Base-by-base conservation (phyloP, 1,140 invertebrate species). In the Hypsibius dujardini region DNA sequence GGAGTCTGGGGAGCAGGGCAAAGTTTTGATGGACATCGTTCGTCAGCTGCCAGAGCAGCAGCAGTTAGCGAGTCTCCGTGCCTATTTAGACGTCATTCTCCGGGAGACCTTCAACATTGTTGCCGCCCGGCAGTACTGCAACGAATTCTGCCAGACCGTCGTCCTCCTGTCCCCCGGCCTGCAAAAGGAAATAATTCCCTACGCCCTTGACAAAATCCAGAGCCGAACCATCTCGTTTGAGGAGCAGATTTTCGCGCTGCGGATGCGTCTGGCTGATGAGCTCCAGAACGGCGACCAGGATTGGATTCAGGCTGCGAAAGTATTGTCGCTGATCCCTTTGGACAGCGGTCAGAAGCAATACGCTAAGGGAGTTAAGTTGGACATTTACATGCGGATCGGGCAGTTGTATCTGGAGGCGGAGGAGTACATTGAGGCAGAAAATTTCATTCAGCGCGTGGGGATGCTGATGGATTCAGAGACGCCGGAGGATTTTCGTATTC, bases 271-370 rank as follows among this genome's bases (percentile, higher is more conserved):
- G 42, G 62, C 62, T 7, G 62, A 12, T 3, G 62, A 67, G 42
- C 42, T 67, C 12, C 12, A 67, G 62, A 12, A 45, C 42, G 28
- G 28, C 28, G 62, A 67, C 7, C 62, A 67, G 42, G 42, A 67
- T 7, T 67, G 62, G 62, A 3, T 67, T 12, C 12, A 12, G 12
- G 62, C 62, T 7, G 62, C 62, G 3, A 12, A 45, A 7, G 62
- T 67, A 7, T 42, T 67, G 62, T 67, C 62, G 42, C 62, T 15
- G 62, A 67, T 67, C 42, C 62, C 62, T 3, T 42, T 67, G 62
- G 62, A 67, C 12, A 67, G 62, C 62, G 62, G 62, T 7, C 62
- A 67, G 62, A 67, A 67, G 42, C 62, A 67, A 42, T 67, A 67
- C 45, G 42, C 12, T 42, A 67, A 67, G 42, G 62, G 45, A 7